Conservation (phyloP, 2,797 vertebrate species). For the Avahi laniger region DNA sequence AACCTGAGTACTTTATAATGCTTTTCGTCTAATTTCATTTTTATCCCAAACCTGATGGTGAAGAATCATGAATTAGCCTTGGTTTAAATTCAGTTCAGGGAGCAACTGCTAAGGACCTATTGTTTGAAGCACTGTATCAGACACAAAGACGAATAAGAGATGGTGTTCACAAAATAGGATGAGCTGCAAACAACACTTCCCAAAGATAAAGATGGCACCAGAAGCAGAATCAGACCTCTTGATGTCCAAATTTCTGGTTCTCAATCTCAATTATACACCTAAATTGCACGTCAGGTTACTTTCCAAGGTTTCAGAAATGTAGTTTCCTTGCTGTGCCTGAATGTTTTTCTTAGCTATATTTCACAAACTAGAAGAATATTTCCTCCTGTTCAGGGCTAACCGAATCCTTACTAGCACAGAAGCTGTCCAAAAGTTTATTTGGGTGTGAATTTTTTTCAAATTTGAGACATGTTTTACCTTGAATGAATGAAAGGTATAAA, state of each 20-base stretch:
- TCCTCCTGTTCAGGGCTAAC: background rate
- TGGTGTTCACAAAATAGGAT: background rate
- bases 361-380: background rate
- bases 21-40: background rate
- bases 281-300: background rate
- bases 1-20: background rate
- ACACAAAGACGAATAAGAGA: background rate
- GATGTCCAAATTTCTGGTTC: background rate
- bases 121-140: background rate
- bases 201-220: background rate
- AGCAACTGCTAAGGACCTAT: background rate
- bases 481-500: background rate
- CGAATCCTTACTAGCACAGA: background rate
- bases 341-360: background rate
- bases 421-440: background rate
- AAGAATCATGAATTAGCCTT: background rate
- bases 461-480: background rate
- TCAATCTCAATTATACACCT: background rate
- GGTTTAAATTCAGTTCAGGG: background rate
- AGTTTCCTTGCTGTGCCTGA: background rate
- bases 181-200: background rate
- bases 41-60: background rate
- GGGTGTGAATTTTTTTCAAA: background rate
- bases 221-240: background rate
- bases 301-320: background rate